Evolutionary conservation across 2,888 invertebrate species (phyloP), one percentile per base, ranked within the genome.

Genomic region (Mesochorus sp.): DNA sequence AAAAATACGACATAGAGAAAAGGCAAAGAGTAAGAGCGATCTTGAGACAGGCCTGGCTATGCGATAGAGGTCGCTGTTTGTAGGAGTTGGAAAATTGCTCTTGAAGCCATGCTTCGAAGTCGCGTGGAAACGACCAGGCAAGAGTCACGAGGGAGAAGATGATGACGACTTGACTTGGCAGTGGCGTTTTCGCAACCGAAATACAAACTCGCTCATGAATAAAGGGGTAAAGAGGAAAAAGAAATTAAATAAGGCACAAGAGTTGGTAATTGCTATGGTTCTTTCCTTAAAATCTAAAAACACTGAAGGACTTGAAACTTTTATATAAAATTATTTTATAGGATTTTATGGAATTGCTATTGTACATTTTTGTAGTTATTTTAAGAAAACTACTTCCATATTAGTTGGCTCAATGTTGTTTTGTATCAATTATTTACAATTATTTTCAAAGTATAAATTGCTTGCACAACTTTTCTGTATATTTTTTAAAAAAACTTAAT

Each of bases 21-120:
- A 3, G 62, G 10, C 55, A 72, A 62, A 55, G 51, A 47, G 66
- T 44, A 31, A 44, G 39, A 42, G 37, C 28, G 31, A 68, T 44
- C 53, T 55, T 37, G 61, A 68, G 67, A 75, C 68, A 26, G 53
- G 61, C 24, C 28, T 57, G 71, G 57, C 42, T 57, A 39, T 28
- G 70, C 28, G 37, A 70, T 17, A 61, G 24, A 26, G 55, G 47
- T 21, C 34, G 37, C 67, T 47, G 44, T 47, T 57, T 68, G 73
- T 68, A 59, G 73, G 73, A 73, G 62, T 73, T 73, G 73, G 66
- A 76, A 84, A 85, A 86, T 84, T 85, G 77, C 82, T 82, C 83
- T 83, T 82, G 82, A 84, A 81, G 82, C 80, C 76, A 79, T 80
- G 79, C 80, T 74, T 74, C 62, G 78, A 80, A 82, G 80, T 81